Evolutionary conservation across 2,113 vertebrate species (phyloP), one percentile per base, ranked within the genome.

Genomic region (Tetrax tetrax): DNA sequence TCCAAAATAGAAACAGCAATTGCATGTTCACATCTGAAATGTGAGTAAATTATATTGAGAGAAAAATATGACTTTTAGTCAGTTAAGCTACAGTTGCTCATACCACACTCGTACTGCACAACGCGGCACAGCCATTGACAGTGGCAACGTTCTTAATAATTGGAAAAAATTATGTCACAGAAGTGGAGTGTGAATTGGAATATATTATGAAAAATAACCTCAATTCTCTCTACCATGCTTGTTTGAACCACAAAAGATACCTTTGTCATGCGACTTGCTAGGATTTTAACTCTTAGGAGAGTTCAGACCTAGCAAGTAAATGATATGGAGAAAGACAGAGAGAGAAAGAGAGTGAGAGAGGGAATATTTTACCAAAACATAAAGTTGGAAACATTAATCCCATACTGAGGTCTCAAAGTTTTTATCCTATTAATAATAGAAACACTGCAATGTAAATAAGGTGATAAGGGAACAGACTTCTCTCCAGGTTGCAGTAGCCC

Each of bases 91-190:
- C 61, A 83, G 91, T 60, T 47, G 85, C 50, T 69, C 37, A 35
- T 5, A 43, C 48, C 19, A 33, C 24, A 6, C 14, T 29, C 4
- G 0, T 0, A 7, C 27, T 3, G 29, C 72, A 79, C 61, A 47
- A 19, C 9, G 47, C 0, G 4, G 60, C 54, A 22, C 53, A 41
- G 79, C 50, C 61, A 41, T 3, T 4, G 47, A 24, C 7, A 16
- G 28, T 4, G 41, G 48, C 10, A 13, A n/a, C 5, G 19, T 4
- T 86, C 35, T 59, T 20, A 53, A 41, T 59, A 83, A 83, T 11
- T 75, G 54, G 65, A 65, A 77, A 84, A 71, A 75, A 64, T 6
- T 3, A 45, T 14, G n/a, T 7, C 14, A 81, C 19, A 4, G 35
- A 56, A 60, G 41, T 7, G 37, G 64, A 86, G 66, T 72, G 51